Conservation (phyloP, 2,113 vertebrate genomes). For the Crotalus tigris region DNA sequence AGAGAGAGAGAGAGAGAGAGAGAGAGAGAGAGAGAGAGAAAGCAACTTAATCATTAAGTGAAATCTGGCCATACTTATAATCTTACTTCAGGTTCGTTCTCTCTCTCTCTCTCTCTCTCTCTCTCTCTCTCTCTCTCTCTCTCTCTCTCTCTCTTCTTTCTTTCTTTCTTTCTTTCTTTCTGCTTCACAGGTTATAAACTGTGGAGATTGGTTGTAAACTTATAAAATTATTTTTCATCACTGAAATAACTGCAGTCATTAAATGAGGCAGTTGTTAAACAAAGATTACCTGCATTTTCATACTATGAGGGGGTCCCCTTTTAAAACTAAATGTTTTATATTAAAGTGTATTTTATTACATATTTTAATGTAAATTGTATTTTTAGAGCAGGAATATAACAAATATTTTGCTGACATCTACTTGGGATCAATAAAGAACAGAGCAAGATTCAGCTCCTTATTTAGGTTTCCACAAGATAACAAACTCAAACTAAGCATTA, state of each 20-base stretch:
- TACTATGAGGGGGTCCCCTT: background rate
- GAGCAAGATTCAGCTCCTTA: background rate
- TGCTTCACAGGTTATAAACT: background rate
- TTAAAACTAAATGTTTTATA: background rate
- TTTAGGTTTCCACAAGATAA: background rate
- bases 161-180: background rate
- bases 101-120: too few relatives aligned
- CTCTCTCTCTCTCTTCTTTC: too few relatives aligned
- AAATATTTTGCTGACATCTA: background rate
- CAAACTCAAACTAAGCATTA: background rate
- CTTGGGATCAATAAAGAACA: background rate
- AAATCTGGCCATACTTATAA: background rate
- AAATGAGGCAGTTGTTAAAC: background rate
- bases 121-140: too few relatives aligned
- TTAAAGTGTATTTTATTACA: background rate
- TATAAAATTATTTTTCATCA: background rate
- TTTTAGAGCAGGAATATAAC: background rate
- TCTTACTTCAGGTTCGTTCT: background rate
- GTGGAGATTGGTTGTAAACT: background rate
- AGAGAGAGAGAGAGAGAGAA: background rate
- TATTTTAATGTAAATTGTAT: background rate
- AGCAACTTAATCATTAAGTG: background rate
- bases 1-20: accelerated
- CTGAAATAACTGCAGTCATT: background rate
- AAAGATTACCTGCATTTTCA: background rate